Base-by-base conservation (phyloP, 1,140 invertebrate genomes). In the Harpegnathos saltator region DNA sequence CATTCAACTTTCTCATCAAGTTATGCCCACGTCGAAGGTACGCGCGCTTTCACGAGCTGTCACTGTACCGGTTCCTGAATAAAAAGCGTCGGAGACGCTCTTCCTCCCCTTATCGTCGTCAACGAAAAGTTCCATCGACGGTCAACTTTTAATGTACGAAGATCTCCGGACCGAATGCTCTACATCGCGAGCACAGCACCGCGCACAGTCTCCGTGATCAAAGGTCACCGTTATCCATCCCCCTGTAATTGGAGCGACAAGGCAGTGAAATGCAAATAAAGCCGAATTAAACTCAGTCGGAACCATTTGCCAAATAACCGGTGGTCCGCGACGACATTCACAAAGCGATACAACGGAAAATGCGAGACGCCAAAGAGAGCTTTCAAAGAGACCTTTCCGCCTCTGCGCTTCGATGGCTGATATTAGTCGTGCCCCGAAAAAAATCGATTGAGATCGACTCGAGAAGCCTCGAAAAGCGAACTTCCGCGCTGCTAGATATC, bases 1-100 rank as follows among this genome's bases (percentile, higher is more conserved):
- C 56, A 62, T 58, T 86, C 81, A 52, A 44, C 38, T 80, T 69
- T 84, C 61, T 86, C 81, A 73, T 87, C 84, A 87, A 84, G 26
- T 87, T 58, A 59, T 68, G 54, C 58, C 71, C 58, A 52, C 52
- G 52, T 63, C 54, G 52, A 59, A 74, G 69, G 56, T 69, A 59
- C 58, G n/a, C 29, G 50, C 7, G 50, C 65, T 75, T 82, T 66
- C 68, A 74, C 52, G 52, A 72, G 26, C 33, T 56, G 85, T 78
- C 61, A 65, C 66, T 63, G 44, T 29, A 29, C 29, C 54, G 38
- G 14, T 1, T 48, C 59, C 54, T 29, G 77, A 82, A 50, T 63
- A 63, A 24, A 82, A 59, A 26, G 48, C 59, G 65, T 33, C 59
- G 26, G 24, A 61, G 66, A 12, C 26, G 26, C 29, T 24, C 22